phyloP scores from a whole-genome alignment of 2,888 invertebrate genomes.

The Xanthia togata region DNA sequence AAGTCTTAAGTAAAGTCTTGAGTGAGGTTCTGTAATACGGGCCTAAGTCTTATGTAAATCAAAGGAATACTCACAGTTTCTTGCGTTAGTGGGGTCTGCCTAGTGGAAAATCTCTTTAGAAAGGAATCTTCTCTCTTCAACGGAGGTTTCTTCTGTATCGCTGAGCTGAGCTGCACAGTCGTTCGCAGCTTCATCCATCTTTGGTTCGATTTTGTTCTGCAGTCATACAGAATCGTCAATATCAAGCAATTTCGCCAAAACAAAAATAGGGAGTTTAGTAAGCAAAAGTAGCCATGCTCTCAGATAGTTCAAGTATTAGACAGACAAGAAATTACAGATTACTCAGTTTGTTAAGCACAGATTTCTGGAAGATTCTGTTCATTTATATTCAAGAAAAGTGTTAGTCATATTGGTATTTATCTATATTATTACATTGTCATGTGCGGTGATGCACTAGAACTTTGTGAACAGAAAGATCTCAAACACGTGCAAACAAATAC shows the following conservation, averaged over 20 bases:
- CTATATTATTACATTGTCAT: conserved; percentile 61
- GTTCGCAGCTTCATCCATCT: conserved; percentile 99
- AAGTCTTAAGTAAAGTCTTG: too few species aligned
- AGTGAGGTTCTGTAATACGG: too few species aligned
- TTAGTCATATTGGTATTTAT: conserved; percentile 56
- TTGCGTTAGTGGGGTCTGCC: conserved; percentile 97
- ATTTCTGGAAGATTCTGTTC: conserved; percentile 66
- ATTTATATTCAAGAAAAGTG: conserved; percentile 57
- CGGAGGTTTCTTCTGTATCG: conserved; percentile 96
- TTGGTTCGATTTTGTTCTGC: conserved; percentile 97
- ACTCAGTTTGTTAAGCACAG: conserved; percentile 58
- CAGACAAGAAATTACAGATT: conserved; percentile 65
- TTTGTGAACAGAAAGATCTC: conserved; percentile 74
- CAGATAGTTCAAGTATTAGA: conserved; percentile 69
- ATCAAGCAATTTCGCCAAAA: conserved; percentile 42
- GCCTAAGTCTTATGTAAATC: too few species aligned
- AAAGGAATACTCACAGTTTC: conserved; percentile 91
- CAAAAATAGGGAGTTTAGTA: conserved; percentile 64
- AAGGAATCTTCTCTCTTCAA: conserved; percentile 98
- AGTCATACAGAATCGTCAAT: conserved; percentile 69
- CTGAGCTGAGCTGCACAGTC: conserved; percentile 97
- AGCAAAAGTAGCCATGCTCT: conserved; percentile 80
- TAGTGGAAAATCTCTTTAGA: conserved; percentile 97
- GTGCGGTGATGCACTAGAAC: conserved; percentile 71
- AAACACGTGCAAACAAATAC: conserved; percentile 85